Percentiles rank a stretch among this genome's conserved stretches.
phyloP scores from a whole-genome alignment of 2,797 vertebrate species.

The Nannoperca australis region DNA sequence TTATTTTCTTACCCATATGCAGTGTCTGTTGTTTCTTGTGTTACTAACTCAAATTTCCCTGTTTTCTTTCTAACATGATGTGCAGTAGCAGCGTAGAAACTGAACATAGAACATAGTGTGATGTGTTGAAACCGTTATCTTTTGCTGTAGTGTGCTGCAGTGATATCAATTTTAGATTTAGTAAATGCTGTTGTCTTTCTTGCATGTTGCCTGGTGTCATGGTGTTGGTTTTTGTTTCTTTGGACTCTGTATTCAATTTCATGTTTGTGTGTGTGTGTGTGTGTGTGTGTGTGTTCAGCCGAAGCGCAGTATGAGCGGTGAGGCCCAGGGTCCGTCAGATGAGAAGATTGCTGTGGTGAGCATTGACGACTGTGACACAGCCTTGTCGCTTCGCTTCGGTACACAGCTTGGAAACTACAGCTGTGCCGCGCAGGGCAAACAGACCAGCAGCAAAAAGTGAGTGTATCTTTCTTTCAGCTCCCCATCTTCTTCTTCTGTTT shows the following conservation, averaged over 20 bases:
- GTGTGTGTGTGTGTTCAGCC: conserved; percentile 83
- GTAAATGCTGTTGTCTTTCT: conserved; percentile 4
- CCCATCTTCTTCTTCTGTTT: not conserved
- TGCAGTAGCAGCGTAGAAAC: conserved; percentile 19
- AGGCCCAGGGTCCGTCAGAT: conserved; percentile 95
- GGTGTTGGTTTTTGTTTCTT: conserved; percentile 9
- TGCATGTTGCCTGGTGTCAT: conserved; percentile 44
- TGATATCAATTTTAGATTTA: conserved; percentile 14
- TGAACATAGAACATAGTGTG: not conserved
- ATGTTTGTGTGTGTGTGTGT: conserved; percentile 26
- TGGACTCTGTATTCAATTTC: conserved; percentile 25
- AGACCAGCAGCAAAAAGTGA: conserved; percentile 99
- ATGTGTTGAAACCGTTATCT: conserved; percentile 12
- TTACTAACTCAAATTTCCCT: conserved; percentile 53
- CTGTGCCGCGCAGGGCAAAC: conserved; percentile 94
- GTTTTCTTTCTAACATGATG: conserved; percentile 38
- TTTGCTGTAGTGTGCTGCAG: conserved; percentile 5
- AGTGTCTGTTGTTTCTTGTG: conserved; percentile 20
- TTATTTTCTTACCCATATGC: conserved; percentile 21
- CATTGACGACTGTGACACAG: conserved; percentile 93
- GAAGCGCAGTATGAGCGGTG: conserved; percentile 90
- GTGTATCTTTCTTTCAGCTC: conserved; percentile 57
- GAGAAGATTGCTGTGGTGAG: conserved; percentile 97
- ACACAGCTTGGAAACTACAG: conserved; percentile 95
- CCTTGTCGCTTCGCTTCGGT: conserved; percentile 93